Percentiles rank a stretch among this genome's conserved stretches.
phyloP scores from a whole-genome alignment of 2,113 vertebrate genomes.

The Leucopsar rothschildi region DNA sequence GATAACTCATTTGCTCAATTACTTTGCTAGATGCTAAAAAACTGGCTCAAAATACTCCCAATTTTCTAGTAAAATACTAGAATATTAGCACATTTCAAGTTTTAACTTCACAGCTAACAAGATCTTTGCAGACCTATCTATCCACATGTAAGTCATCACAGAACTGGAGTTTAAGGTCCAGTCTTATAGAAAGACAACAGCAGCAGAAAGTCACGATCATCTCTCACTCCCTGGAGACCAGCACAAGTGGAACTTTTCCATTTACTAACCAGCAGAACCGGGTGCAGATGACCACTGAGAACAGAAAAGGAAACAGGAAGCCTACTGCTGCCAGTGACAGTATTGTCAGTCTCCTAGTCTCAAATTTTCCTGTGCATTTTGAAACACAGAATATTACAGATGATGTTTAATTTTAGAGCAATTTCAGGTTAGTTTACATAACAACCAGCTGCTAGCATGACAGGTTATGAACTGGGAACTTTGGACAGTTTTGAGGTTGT shows the following conservation, averaged over 20 bases:
- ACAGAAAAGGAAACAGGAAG: background rate
- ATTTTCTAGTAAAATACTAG: conserved; percentile 4
- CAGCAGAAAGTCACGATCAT: background rate
- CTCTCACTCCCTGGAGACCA: background rate
- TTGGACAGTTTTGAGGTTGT: background rate
- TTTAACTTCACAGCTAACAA: background rate
- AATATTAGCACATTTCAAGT: background rate
- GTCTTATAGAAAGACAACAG: background rate
- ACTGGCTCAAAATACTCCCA: background rate
- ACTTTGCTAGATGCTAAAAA: background rate
- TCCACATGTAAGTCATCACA: background rate
- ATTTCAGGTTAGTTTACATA: background rate
- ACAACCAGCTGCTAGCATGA: background rate
- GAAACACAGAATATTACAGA: background rate
- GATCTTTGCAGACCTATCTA: background rate
- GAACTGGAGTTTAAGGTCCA: background rate
- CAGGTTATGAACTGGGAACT: background rate
- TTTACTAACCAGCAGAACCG: background rate
- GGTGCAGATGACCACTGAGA: background rate
- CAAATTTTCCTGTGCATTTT: background rate
- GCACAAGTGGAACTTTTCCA: background rate
- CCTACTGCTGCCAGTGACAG: background rate
- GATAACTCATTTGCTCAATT: background rate
- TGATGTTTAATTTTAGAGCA: background rate
- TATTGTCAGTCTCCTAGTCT: background rate